phyloP scores from a whole-genome alignment of 2,888 invertebrate genomes.

The Pomacea canaliculata region DNA sequence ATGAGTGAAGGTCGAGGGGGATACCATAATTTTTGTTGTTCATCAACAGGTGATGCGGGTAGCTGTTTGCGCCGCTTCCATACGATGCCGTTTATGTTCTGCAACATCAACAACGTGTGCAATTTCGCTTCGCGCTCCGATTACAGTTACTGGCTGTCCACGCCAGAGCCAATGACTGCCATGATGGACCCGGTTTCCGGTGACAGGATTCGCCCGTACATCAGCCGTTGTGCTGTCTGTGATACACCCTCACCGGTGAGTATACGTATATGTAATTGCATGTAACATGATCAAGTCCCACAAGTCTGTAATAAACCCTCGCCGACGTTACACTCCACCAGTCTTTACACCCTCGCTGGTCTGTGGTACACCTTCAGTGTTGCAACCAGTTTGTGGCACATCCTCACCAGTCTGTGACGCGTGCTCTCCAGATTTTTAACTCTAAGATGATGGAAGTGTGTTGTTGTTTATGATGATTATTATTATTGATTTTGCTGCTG shows the following conservation, averaged over 20 bases:
- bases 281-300: too few species aligned
- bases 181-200: slow-evolving; percentile 82
- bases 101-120: slow-evolving; percentile 92
- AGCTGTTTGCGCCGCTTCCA: slow-evolving; percentile 92
- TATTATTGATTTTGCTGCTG: too few species aligned
- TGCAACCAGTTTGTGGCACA: too few species aligned
- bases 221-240: slow-evolving; percentile 87
- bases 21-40: background rate
- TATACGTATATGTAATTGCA: background rate
- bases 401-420: too few species aligned
- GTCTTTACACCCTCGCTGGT: too few species aligned
- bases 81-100: slow-evolving; percentile 98
- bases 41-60: slow-evolving; percentile 75
- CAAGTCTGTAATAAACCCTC: too few species aligned
- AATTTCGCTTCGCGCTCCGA: slow-evolving; percentile 95
- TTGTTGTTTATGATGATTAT: too few species aligned
- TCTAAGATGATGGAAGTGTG: too few species aligned
- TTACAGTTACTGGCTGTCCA: slow-evolving; percentile 98
- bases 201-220: slow-evolving; percentile 79
- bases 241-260: slow-evolving; percentile 91
- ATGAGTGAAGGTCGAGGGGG: too few species aligned
- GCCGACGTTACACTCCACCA: too few species aligned
- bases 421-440: too few species aligned
- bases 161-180: slow-evolving; percentile 94
- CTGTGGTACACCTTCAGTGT: too few species aligned